Percentiles rank a stretch among this genome's conserved stretches.
Conservation (phyloP, 2,113 vertebrate species). For the Phylloscopus trochilus region DNA sequence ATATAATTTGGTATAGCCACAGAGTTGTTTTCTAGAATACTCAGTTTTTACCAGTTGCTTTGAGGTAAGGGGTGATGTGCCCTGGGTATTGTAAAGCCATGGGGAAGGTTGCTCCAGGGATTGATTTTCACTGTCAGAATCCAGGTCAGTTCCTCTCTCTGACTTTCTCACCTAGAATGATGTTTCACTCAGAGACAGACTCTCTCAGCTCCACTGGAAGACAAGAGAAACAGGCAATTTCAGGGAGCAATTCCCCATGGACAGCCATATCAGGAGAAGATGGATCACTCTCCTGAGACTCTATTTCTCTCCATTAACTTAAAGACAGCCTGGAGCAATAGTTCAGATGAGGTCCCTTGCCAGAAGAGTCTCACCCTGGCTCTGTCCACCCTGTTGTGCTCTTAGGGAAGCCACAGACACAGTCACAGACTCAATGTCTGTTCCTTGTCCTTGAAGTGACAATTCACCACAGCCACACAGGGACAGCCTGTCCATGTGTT, state of each 20-base stretch:
- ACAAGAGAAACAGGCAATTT: constrained; percentile 14
- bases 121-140: not conserved
- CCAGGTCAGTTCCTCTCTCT: not conserved
- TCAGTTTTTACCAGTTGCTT: not conserved
- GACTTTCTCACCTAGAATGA: not conserved
- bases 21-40: not conserved
- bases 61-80: not conserved
- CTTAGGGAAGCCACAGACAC: not conserved
- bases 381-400: not conserved
- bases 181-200: not conserved
- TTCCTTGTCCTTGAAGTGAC: not conserved
- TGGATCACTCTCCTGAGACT: not conserved
- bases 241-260: not conserved
- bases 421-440: not conserved
- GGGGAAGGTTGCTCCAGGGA: not conserved
- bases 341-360: not conserved
- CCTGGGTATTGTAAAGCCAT: not conserved
- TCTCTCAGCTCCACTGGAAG: not conserved
- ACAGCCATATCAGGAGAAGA: not conserved
- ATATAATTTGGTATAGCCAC: not conserved
- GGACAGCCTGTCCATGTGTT: not conserved
- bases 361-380: not conserved
- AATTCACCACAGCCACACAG: not conserved
- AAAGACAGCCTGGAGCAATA: not conserved
- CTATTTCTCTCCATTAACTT: constrained; percentile 43